Conservation (phyloP, 2,888 invertebrate species). For the Cacoxenus indagator region DNA sequence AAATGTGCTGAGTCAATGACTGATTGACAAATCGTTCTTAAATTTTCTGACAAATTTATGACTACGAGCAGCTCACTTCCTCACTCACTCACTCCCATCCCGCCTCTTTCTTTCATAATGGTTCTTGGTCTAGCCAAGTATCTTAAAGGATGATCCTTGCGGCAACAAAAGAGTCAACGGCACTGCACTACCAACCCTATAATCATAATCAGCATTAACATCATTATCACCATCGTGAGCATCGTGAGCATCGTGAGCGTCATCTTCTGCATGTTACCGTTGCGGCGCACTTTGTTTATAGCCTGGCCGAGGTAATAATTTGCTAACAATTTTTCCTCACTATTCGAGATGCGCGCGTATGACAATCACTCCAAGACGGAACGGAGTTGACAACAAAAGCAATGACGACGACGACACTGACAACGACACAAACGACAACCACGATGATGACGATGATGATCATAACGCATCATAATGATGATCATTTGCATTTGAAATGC, state of each 20-base stretch:
- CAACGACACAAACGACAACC: slow-evolving; percentile 20
- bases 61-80: too few species aligned
- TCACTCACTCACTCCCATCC: too few species aligned
- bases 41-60: slow-evolving; percentile 4
- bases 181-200: slow-evolving; percentile 11
- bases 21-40: slow-evolving; percentile 5
- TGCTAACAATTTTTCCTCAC: slow-evolving; percentile 51
- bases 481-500: slow-evolving; percentile 64
- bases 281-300: slow-evolving; percentile 58
- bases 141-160: not conserved
- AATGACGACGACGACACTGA: slow-evolving; percentile 16
- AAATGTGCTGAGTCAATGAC: not conserved
- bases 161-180: not conserved
- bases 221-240: slow-evolving; percentile 28
- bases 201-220: slow-evolving; percentile 21
- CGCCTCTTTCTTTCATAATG: too few species aligned
- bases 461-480: slow-evolving; percentile 60
- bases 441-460: slow-evolving; percentile 32
- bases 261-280: slow-evolving; percentile 49
- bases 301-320: slow-evolving; percentile 57
- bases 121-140: too few species aligned
- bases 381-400: not conserved
- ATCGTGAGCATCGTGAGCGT: slow-evolving; percentile 32
- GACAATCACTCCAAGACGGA: too few species aligned
- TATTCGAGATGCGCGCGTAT: not conserved